Percentiles rank a stretch among this genome's conserved stretches.
Evolutionary conservation across 1,140 invertebrate genomes (phyloP).

Genomic region (Thaumetopoea pityocampa): DNA sequence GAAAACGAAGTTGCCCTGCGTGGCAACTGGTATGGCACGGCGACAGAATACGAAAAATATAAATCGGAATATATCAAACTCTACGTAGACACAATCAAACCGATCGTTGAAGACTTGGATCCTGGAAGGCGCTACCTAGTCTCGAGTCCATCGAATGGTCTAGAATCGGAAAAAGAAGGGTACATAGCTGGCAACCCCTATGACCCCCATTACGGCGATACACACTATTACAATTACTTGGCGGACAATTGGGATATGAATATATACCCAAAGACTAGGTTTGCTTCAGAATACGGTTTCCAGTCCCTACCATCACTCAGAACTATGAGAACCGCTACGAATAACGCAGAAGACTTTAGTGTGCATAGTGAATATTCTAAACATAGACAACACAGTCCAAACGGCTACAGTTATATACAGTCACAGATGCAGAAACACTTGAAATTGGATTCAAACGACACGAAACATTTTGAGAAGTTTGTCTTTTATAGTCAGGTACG

Average conservation of each 20-base stretch:
- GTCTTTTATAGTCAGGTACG: conserved; percentile 86
- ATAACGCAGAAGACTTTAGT: conserved; percentile 77
- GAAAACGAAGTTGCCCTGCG: conserved; percentile 96
- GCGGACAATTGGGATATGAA: conserved; percentile 87
- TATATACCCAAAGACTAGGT: conserved; percentile 88
- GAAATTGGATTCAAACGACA: conserved; percentile 70
- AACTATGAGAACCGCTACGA: conserved; percentile 78
- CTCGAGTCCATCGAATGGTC: conserved; percentile 96
- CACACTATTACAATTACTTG: conserved; percentile 95
- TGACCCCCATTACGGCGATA: conserved; percentile 90
- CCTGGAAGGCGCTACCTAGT: conserved; percentile 81
- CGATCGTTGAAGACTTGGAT: conserved; percentile 81
- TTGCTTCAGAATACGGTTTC: conserved; percentile 97
- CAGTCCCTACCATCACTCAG: conserved; percentile 89
- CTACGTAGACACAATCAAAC: conserved; percentile 88
- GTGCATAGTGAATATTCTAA: conserved; percentile 74
- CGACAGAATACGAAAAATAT: conserved; percentile 77
- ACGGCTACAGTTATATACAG: conserved; percentile 80
- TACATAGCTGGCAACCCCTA: conserved; percentile 88
- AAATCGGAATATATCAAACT: conserved; percentile 90
- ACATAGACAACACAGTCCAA: conserved; percentile 89
- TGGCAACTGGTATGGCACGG: conserved; percentile 89
- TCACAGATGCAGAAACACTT: conserved; percentile 79
- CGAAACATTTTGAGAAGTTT: conserved; percentile 76
- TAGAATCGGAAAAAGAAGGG: conserved; percentile 84